Evolutionary conservation across 2,113 vertebrate genomes (phyloP).

Genomic region (Oryzias melastigma): DNA sequence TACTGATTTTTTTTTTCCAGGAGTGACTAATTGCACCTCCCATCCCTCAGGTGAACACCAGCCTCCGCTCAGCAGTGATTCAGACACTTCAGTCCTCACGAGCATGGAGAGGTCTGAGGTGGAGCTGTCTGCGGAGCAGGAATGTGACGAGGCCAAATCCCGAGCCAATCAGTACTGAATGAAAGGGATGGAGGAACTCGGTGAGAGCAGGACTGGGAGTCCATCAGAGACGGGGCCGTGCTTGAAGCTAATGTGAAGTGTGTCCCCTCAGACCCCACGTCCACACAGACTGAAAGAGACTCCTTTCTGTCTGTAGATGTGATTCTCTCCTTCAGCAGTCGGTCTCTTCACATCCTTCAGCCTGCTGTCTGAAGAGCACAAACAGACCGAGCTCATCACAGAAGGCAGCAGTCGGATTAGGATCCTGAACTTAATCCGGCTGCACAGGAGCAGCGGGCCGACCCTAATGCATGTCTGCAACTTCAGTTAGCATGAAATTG

Average conservation of each 20-base stretch:
- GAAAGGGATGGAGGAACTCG: slow-evolving; percentile 31
- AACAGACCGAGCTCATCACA: slow-evolving; percentile 1
- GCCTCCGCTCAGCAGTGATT: slow-evolving; percentile 88
- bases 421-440: slow-evolving; percentile 10
- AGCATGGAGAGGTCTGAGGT: slow-evolving; percentile 86
- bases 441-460: slow-evolving; percentile 14
- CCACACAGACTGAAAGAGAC: slow-evolving; percentile 43
- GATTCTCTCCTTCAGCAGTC: slow-evolving; percentile 27
- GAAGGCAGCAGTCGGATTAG: slow-evolving; percentile 5
- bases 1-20: background rate
- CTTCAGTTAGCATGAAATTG: slow-evolving; percentile 25
- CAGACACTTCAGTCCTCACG: slow-evolving; percentile 87
- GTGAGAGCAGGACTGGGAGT: slow-evolving; percentile 43
- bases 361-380: slow-evolving; percentile 12
- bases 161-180: slow-evolving; percentile 70
- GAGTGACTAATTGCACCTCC: background rate
- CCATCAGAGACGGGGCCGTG: slow-evolving; percentile 7
- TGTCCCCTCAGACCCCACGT: slow-evolving; percentile 45
- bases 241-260: slow-evolving; percentile 54
- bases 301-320: slow-evolving; percentile 8
- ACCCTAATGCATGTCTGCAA: slow-evolving; percentile 17
- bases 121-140: slow-evolving; percentile 86
- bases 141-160: slow-evolving; percentile 86
- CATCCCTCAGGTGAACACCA: slow-evolving; percentile 85
- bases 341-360: slow-evolving; percentile 15